Evolutionary conservation across 2,113 vertebrate genomes (phyloP).

Genomic region (Perognathus longimembris): DNA sequence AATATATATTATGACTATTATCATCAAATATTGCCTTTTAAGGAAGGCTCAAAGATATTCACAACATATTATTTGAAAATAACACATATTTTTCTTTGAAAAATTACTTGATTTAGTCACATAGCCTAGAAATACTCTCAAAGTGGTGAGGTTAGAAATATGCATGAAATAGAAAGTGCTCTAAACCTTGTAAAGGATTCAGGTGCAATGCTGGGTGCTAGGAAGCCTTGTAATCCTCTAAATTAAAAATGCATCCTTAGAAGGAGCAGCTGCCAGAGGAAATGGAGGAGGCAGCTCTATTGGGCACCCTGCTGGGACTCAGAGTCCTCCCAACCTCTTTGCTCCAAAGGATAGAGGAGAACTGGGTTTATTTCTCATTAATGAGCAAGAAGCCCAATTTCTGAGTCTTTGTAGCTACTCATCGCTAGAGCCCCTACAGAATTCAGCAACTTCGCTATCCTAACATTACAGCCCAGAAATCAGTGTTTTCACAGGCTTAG

Average conservation of each 20-base stretch:
- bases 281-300: background rate
- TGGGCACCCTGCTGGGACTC: background rate
- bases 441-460: background rate
- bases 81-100: background rate
- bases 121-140: background rate
- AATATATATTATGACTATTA: background rate
- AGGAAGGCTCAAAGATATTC: background rate
- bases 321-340: background rate
- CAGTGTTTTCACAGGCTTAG: fast-evolving
- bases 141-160: background rate
- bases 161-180: background rate
- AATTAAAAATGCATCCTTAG: too few species aligned
- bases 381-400: background rate
- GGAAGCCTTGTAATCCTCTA: background rate
- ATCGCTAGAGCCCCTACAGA: background rate
- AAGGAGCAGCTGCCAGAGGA: background rate
- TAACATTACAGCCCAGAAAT: background rate
- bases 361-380: background rate
- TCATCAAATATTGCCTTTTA: slow-evolving; percentile 50
- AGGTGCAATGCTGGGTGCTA: background rate
- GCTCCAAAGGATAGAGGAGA: background rate
- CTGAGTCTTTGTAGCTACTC: background rate
- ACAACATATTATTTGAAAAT: slow-evolving; percentile 4
- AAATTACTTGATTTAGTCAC: background rate
- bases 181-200: background rate